A percentile compares a stretch with the other conserved stretches of the same genome.
These are phyloP conservation scores for Leptarthrus brevirostris DNA, from an alignment of 2,888 invertebrate genomes.

Conservation along the genomic window DNA sequence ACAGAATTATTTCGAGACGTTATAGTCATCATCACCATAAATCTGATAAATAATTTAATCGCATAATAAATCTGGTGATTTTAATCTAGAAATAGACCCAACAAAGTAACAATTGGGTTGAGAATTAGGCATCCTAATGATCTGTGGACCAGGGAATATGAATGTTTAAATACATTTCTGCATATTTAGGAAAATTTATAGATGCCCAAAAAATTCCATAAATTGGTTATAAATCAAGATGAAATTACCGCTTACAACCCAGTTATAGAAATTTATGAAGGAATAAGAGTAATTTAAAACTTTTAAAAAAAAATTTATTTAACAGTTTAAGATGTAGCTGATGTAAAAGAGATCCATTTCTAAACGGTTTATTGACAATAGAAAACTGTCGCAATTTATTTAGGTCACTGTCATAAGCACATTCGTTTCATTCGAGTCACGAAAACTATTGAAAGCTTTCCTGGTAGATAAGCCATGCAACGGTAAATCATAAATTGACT, in stretches of 20 bases:
- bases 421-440: slow-evolving; percentile 16
- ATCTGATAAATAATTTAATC: no score
- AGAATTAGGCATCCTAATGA: no score
- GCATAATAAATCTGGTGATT: no score
- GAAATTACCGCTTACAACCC: slow-evolving; percentile 25
- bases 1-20: no score
- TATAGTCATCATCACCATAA: no score
- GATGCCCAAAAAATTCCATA: slow-evolving; percentile 23
- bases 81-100: no score
- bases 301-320: slow-evolving; percentile 22
- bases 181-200: no score
- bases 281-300: slow-evolving; percentile 6
- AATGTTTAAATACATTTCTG: no score
- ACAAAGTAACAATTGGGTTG: no score
- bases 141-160: no score
- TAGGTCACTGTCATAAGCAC: neutral
- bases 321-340: slow-evolving; percentile 1
- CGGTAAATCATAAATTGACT: slow-evolving; percentile 31
- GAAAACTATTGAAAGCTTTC: slow-evolving; percentile 26
- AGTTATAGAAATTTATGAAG: slow-evolving; percentile 29
- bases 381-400: slow-evolving; percentile 7
- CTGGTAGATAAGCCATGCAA: slow-evolving; percentile 7
- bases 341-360: neutral
- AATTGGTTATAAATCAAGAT: slow-evolving; percentile 36
- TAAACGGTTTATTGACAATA: slow-evolving; percentile 17